Evolutionary conservation across 2,888 invertebrate species (phyloP).

Genomic region (Nomada lathburiana): DNA sequence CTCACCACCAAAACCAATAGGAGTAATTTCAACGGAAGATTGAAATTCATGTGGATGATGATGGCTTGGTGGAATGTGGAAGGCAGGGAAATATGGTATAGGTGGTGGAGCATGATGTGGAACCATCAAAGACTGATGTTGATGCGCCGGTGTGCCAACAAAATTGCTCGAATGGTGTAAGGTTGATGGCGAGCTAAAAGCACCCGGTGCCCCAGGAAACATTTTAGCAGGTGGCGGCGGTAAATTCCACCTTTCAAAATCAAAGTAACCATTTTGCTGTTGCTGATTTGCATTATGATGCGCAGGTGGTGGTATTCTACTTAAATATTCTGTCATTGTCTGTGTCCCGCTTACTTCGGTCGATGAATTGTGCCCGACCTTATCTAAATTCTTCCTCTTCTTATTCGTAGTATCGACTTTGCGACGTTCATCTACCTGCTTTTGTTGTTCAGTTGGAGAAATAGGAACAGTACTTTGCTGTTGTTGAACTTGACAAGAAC

Average conservation of each 20-base stretch:
- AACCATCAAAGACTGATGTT: constrained; percentile 89
- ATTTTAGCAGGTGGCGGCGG: constrained; percentile 89
- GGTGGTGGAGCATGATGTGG: constrained; percentile 88
- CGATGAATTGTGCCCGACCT: constrained; percentile 84
- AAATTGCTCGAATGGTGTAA: constrained; percentile 86
- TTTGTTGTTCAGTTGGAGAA: constrained; percentile 77
- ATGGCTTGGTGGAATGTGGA: constrained; percentile 87
- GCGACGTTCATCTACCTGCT: constrained; percentile 82
- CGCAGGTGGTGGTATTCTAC: constrained; percentile 90
- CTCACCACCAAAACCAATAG: constrained; percentile 81
- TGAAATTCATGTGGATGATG: constrained; percentile 88
- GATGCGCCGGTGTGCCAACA: constrained; percentile 84
- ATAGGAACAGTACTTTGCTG: constrained; percentile 78
- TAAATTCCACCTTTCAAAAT: constrained; percentile 93
- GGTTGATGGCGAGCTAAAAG: constrained; percentile 87
- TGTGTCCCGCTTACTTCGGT: constrained; percentile 86
- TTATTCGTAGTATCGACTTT: constrained; percentile 81
- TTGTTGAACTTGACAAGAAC: constrained; percentile 86
- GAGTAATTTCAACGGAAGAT: constrained; percentile 88
- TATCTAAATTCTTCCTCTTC: constrained; percentile 88
- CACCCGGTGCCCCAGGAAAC: constrained; percentile 87
- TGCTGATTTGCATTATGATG: constrained; percentile 88
- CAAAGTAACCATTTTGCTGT: constrained; percentile 90
- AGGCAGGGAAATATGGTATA: constrained; percentile 91
- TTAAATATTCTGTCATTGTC: constrained; percentile 85